Base-by-base conservation (phyloP, 2,113 vertebrate species). In the Cryptomyrus ogoouensis region DNA sequence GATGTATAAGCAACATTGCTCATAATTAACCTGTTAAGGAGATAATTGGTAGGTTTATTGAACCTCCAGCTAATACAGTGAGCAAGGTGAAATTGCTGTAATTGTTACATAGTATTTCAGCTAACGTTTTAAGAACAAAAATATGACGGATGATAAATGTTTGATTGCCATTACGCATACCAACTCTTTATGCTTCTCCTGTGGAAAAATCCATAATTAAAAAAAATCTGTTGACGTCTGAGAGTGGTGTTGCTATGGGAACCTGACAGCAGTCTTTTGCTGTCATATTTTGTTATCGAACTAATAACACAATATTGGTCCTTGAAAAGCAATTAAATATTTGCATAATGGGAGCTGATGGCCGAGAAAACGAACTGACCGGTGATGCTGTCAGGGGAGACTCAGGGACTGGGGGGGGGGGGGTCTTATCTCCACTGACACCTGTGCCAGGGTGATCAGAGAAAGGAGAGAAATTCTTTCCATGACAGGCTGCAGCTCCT, bases 291-390 rank as follows among this genome's bases (percentile, higher is more conserved):
- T 62, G 56, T 89, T 58, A 53, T 62, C 35, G 9, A 35, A 24
- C 35, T 85, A 89, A 89, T 83, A 42, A 58, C 74, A 47, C 35
- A 62, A 83, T 47, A 27, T 62, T 58, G 47, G 35, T 52, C 52
- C 49, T 62, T 85, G 52, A 47, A 83, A 89, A 89, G 77, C 42
- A 89, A 89, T 89, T 84, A 84, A 62, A 47, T 58, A 84, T 89
- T 89, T 85, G 89, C 89, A 84, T 89, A 89, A 89, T 89, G 80
- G 21, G 58, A 53, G 52, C 35, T 44, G 80, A 84, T 46, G 74
- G 39, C 39, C 53, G 52, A 62, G 80, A 31, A 47, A 62, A 42
- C 4, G 6, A 83, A 44, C 74, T 56, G 89, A 77, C 39, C 24
- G 31, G 15, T 15, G 24, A 24, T 31, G 89, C 49, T 89, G 89